Percentiles rank a stretch among this genome's conserved stretches.
Evolutionary conservation across 2,113 vertebrate species (phyloP).

Genomic region (Atlantisia rogersi): DNA sequence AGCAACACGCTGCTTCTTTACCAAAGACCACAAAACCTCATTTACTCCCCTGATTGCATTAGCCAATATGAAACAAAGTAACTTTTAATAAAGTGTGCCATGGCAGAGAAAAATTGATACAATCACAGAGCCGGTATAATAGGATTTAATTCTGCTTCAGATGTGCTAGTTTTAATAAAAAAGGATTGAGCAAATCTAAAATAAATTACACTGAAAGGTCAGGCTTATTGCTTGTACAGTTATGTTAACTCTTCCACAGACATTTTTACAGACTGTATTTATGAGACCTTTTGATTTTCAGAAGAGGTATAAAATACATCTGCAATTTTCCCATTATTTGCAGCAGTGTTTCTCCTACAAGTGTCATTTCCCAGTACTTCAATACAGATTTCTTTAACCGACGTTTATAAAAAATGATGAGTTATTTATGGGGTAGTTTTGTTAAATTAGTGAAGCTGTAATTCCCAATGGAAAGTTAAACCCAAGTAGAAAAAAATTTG

Average conservation of each 20-base stretch:
- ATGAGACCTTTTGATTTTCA: conserved; percentile 80
- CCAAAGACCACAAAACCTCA: conserved; percentile 47
- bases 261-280: conserved; percentile 81
- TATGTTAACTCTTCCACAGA: conserved; percentile 80
- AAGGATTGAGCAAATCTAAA: conserved; percentile 82
- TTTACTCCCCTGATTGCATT: conserved; percentile 69
- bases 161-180: conserved; percentile 87
- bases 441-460: conserved; percentile 65
- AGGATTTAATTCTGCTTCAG: conserved; percentile 86
- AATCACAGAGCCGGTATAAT: conserved; percentile 77
- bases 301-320: conserved; percentile 76
- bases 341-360: conserved; percentile 68
- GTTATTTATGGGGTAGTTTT: conserved; percentile 71
- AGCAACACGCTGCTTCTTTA: neutral
- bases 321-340: conserved; percentile 77
- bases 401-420: conserved; percentile 67
- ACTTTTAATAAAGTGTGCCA: conserved; percentile 79
- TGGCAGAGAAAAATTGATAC: conserved; percentile 74
- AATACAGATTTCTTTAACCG: conserved; percentile 67
- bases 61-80: conserved; percentile 76
- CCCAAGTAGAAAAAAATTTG: conserved; percentile 22
- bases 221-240: conserved; percentile 82
- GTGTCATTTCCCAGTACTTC: conserved; percentile 68
- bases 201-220: conserved; percentile 86
- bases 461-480: conserved; percentile 57